phyloP scores from a whole-genome alignment of 2,888 invertebrate genomes.

The Trichopria drosophilae region DNA sequence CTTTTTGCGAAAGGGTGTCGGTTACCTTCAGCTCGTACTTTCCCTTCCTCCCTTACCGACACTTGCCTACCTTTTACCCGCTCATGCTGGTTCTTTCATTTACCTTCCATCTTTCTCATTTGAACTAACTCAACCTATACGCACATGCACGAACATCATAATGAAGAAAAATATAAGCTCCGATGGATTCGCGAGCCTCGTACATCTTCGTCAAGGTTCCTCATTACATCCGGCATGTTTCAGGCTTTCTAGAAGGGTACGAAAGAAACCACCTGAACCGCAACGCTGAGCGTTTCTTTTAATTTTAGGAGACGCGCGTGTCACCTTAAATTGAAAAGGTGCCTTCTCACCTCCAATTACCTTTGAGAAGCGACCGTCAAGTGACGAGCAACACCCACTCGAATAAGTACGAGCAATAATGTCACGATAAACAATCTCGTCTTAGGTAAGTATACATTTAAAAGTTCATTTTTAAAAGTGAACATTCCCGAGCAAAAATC shows the following conservation, averaged over 20 bases:
- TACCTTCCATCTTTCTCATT: conserved; percentile 23
- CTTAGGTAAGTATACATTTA: too few relatives aligned
- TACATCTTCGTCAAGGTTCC: conserved; percentile 33
- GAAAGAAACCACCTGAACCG: too few relatives aligned
- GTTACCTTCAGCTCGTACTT: conserved; percentile 49
- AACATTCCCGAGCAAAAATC: too few relatives aligned
- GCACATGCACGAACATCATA: conserved; percentile 33
- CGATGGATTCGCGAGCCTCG: conserved; percentile 24
- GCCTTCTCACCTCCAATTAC: too few relatives aligned
- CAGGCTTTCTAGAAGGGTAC: conserved; percentile 12
- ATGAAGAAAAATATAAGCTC: conserved; percentile 43
- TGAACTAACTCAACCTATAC: conserved; percentile 34
- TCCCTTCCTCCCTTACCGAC: conserved; percentile 25
- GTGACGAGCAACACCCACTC: too few relatives aligned
- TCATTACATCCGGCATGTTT: conserved; percentile 13
- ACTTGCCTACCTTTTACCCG: conserved; percentile 17
- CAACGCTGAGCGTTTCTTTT: too few relatives aligned
- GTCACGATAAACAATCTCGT: too few relatives aligned
- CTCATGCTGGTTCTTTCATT: conserved; percentile 23
- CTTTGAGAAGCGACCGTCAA: too few relatives aligned
- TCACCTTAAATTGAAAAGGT: too few relatives aligned
- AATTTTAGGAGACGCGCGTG: too few relatives aligned
- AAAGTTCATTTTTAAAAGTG: too few relatives aligned
- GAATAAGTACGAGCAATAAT: too few relatives aligned
- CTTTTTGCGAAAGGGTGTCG: conserved; percentile 57